Evolutionary conservation across 2,888 invertebrate genomes (phyloP), one percentile per base, ranked within the genome.

Genomic region (Parthenolecanium corni): DNA sequence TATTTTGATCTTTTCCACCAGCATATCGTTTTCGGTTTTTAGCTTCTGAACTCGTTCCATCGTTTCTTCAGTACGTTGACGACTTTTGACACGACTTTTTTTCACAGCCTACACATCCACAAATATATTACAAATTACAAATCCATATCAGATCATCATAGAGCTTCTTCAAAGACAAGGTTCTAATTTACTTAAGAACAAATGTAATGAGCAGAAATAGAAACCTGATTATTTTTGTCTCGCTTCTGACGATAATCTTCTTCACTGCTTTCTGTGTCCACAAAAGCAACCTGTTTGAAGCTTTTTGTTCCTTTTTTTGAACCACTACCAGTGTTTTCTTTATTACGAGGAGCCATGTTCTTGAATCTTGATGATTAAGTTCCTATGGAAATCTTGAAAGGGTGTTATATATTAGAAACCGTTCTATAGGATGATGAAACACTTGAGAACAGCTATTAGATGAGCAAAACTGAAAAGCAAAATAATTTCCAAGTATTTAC

Each of bases 1-100:
- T 63, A 84, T 82, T 71, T 86, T 85, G 2, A 89, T 86, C 73
- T 86, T 87, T 69, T 86, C 85, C 72, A 87, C 86, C 25, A 89
- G 73, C 69, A 84, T 79, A 71, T 86, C 85, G 72, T 89, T 89
- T 71, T 89, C 89, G 6, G 80, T 81, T 71, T 85, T 84, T 42
- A 89, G 72, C 71, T 84, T 82, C 69, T 80, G 84, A 0, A 89
- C 89, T 63, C 86, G 74, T 64, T 82, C 80, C 66, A 85, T 76
- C 4, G 89, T 89, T 71, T 88, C 85, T 69, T 85, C 83, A 1
- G 88, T 87, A 64, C 84, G 79, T 70, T 84, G 78, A 71, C 86
- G 85, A 14, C 85, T 82, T 74, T 89, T 89, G 62, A 82, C 85
- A 67, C 89, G 77, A 68, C 87, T 87, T 67, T 86, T 81, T 74